Percentiles rank a stretch among this genome's conserved stretches.
Conservation (phyloP, 2,888 invertebrate species). For the Caenorhabditis sp. region DNA sequence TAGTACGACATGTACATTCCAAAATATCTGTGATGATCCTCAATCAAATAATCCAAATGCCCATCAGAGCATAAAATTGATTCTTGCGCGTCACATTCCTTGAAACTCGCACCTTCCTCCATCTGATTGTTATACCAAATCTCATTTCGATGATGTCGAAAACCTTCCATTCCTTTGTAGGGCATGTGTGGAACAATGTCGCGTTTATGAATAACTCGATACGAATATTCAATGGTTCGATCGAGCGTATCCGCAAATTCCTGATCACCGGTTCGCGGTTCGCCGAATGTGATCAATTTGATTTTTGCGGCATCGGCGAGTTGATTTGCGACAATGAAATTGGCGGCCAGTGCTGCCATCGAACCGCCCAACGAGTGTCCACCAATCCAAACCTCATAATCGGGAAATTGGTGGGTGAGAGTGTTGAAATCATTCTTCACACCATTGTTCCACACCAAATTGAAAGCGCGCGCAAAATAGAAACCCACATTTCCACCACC, state of each 20-base stretch:
- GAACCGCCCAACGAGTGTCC: conserved; percentile 59
- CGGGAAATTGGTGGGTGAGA: conserved; percentile 35
- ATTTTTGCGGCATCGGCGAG: conserved; percentile 33
- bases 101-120: conserved; percentile 31
- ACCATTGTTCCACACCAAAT: conserved; percentile 45
- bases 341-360: conserved; percentile 54
- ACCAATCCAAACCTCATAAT: conserved; percentile 36
- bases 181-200: conserved; percentile 57
- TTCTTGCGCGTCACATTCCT: conserved; percentile 46
- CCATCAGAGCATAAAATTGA: conserved; percentile 39
- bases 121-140: conserved; percentile 61
- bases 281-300: conserved; percentile 57
- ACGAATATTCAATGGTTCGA: conserved; percentile 40
- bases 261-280: conserved; percentile 59
- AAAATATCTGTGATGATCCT: conserved; percentile 31
- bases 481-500: conserved; percentile 48
- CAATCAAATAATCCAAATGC: conserved; percentile 23
- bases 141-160: conserved; percentile 51
- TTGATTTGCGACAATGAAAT: conserved; percentile 34
- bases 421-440: conserved; percentile 39
- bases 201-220: conserved; percentile 47
- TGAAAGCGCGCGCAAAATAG: conserved; percentile 51
- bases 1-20: conserved; percentile 33
- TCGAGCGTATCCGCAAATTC: conserved; percentile 51
- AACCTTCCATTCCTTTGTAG: conserved; percentile 40